Percentiles rank a stretch among this genome's conserved stretches.
These are phyloP conservation scores for Trichopoda pennipes DNA, from an alignment of 2,888 invertebrate genomes.

Conservation along the genomic window DNA sequence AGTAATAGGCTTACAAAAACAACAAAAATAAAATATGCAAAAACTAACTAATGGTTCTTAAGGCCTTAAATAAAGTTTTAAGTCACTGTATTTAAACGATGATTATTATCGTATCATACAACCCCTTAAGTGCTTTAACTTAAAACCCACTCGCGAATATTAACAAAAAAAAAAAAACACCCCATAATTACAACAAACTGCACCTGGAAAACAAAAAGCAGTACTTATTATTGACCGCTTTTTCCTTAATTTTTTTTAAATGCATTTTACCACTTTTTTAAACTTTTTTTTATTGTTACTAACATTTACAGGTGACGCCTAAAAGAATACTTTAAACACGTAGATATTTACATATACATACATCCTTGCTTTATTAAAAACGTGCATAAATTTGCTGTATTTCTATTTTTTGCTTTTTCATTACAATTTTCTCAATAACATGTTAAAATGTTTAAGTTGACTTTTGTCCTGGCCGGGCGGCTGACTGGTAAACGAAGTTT, in stretches of 20 bases:
- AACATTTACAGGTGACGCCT: constrained; percentile 64
- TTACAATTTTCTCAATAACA: constrained; percentile 33
- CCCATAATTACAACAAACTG: constrained; percentile 28
- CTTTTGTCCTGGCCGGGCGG: constrained; percentile 22
- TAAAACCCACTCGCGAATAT: constrained; percentile 9
- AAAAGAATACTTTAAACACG: constrained; percentile 50
- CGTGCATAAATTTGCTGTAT: constrained; percentile 38
- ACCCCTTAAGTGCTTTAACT: constrained; percentile 43
- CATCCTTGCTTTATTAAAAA: constrained; percentile 29
- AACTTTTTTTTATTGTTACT: neutral
- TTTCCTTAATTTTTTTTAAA: constrained; percentile 2
- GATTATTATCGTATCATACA: constrained; percentile 44
- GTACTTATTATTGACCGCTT: neutral
- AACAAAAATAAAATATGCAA: constrained; percentile 1
- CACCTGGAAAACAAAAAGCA: neutral
- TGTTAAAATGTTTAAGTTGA: constrained; percentile 18
- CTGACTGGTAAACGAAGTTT: constrained; percentile 22
- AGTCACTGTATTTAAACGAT: constrained; percentile 27
- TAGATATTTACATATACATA: neutral
- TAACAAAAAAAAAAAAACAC: neutral
- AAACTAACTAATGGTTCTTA: constrained; percentile 1
- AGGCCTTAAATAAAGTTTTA: constrained; percentile 16
- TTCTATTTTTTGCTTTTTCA: constrained; percentile 22
- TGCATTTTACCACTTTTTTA: constrained; percentile 23
- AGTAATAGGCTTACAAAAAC: neutral